Percentiles rank a stretch among this genome's conserved stretches.
Conservation (phyloP, 2,888 invertebrate genomes). For the Argynnis bischoffii region DNA sequence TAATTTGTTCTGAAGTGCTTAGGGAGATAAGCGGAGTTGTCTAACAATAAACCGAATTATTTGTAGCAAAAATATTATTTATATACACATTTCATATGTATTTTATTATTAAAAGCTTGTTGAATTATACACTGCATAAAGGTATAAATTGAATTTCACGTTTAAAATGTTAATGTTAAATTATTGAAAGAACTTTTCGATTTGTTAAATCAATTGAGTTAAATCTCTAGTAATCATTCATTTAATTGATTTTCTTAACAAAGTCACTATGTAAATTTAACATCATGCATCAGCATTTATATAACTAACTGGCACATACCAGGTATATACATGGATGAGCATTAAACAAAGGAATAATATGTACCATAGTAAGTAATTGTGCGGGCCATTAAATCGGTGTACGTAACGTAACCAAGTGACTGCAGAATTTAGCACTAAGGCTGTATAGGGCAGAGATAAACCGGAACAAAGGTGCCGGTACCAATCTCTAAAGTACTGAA, state of each 20-base stretch:
- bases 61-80: too few relatives aligned
- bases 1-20: constrained; percentile 42
- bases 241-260: too few relatives aligned
- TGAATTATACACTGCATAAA: too few relatives aligned
- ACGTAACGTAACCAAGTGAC: constrained; percentile 32
- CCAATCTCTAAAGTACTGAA: constrained; percentile 44
- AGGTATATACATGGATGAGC: neutral
- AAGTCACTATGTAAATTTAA: too few relatives aligned
- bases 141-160: too few relatives aligned
- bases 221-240: too few relatives aligned
- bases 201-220: too few relatives aligned
- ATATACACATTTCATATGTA: too few relatives aligned
- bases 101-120: too few relatives aligned
- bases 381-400: constrained; percentile 21
- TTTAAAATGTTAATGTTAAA: too few relatives aligned
- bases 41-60: neutral
- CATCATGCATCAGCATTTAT: too few relatives aligned
- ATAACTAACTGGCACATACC: neutral
- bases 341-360: constrained; percentile 4
- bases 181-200: too few relatives aligned
- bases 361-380: constrained; percentile 28
- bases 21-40: constrained; percentile 23
- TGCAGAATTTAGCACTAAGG: constrained; percentile 28
- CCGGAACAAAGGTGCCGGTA: constrained; percentile 39
- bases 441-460: constrained; percentile 27